Evolutionary conservation across 2,888 invertebrate species (phyloP), one percentile per base, ranked within the genome.

Genomic region (Noctua comes): DNA sequence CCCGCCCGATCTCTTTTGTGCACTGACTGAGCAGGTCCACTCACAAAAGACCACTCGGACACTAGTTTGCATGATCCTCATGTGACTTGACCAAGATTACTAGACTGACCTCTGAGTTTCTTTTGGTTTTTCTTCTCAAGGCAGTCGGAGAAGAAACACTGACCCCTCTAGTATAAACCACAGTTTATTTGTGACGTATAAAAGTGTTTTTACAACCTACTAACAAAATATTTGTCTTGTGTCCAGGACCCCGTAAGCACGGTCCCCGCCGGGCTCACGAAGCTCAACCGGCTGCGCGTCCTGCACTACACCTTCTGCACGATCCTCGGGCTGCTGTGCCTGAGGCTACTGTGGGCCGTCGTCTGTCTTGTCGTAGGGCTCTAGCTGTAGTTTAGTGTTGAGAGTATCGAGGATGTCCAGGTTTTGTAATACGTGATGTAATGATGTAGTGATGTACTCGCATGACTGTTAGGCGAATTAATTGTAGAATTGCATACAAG

Each of bases 231-330:
- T 40, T n/a, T 16, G 3, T 31, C 0, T 0, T 59, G 27, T 59
- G 8, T 18, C 7, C 18, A 69, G 89, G 98, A 99, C 88, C 98
- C 98, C 0, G 88, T 98, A 0, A 97, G 97, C 0, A 98, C 98
- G 0, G 91, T 98, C 0, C 97, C 97, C 0, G 96, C 97, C 18
- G 98, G 97, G 82, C 93, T 93, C 57, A 97, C 95, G 91, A 98
- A 97, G 64, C 83, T 90, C 27, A 76, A 79, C 2, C 91, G 90
- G 13, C 78, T 96, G 0, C 92, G 89, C 48, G 57, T 88, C 0
- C 62, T 93, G 0, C 96, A 96, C 51, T 96, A 85, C 90, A 74
- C 90, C 5, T 86, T 91, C 48, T 87, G 90, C 8, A 51, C 82
- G 0, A 31, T 94, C 0, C 24, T 95, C 0, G 54, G 77, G 21